phyloP scores from a whole-genome alignment of 2,797 vertebrate genomes.

The Loris lydekkerianus region DNA sequence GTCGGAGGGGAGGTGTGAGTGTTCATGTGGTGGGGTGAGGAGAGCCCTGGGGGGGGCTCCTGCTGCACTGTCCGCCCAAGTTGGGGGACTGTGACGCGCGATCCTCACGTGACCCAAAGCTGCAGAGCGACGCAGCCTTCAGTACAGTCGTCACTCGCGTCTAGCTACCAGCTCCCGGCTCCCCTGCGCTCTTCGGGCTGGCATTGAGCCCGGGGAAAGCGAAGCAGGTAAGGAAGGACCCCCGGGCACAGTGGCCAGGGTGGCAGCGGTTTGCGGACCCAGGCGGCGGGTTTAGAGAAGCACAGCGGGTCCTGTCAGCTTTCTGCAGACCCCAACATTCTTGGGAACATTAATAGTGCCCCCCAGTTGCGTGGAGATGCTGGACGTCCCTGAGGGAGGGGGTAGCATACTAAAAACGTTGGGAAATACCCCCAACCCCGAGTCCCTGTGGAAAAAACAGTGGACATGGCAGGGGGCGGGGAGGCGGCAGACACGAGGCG shows the following conservation, averaged over 20 bases:
- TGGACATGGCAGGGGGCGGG: background rate
- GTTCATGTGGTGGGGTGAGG: background rate
- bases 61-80: background rate
- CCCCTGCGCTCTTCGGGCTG: slow-evolving; percentile 17
- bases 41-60: background rate
- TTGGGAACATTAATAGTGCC: background rate
- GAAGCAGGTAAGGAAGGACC: slow-evolving; percentile 67
- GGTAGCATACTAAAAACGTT: background rate
- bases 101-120: slow-evolving; percentile 69
- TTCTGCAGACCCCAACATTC: background rate
- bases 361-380: background rate
- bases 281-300: background rate
- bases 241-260: background rate
- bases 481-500: background rate
- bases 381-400: background rate
- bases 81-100: slow-evolving; percentile 55
- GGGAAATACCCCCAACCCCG: background rate
- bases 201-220: slow-evolving; percentile 20
- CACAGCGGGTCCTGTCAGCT: background rate
- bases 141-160: slow-evolving; percentile 55
- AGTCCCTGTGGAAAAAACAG: background rate
- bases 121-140: slow-evolving; percentile 54
- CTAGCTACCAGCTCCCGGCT: slow-evolving; percentile 52
- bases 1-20: background rate
- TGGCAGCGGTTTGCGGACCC: background rate